Conservation (phyloP, 2,113 vertebrate species). For the Phyllostomus hastatus region DNA sequence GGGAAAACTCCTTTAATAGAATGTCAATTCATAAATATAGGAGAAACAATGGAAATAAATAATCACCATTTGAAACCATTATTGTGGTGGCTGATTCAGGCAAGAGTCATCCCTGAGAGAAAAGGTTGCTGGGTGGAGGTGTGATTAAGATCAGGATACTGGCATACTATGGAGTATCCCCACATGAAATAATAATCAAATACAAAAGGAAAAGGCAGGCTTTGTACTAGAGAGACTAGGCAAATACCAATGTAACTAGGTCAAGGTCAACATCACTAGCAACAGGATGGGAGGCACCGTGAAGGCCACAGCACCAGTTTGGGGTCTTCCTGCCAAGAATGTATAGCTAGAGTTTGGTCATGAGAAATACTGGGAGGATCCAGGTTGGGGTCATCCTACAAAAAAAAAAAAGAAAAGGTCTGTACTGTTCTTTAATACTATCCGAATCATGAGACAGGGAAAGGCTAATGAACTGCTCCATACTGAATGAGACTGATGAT, state of each 20-base stretch:
- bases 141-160: background rate
- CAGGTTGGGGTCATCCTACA: background rate
- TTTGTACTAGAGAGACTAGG: background rate
- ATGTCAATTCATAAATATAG: background rate
- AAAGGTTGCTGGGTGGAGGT: background rate
- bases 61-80: background rate
- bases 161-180: background rate
- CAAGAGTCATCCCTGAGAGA: background rate
- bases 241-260: background rate
- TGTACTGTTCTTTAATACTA: background rate
- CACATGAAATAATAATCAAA: background rate
- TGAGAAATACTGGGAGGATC: background rate
- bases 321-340: background rate
- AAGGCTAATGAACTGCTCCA: background rate
- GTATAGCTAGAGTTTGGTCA: background rate
- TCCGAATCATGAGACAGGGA: background rate
- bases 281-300: background rate
- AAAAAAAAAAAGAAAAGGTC: background rate
- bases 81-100: background rate
- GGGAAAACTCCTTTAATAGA: background rate
- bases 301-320: background rate
- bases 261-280: background rate
- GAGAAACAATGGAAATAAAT: background rate
- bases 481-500: background rate
- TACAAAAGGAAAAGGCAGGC: background rate